A percentile compares a stretch with the other conserved stretches of the same genome.
These are phyloP conservation scores for Mormyrops attenuatus DNA, from an alignment of 2,797 vertebrate genomes.

Conservation along the genomic window DNA sequence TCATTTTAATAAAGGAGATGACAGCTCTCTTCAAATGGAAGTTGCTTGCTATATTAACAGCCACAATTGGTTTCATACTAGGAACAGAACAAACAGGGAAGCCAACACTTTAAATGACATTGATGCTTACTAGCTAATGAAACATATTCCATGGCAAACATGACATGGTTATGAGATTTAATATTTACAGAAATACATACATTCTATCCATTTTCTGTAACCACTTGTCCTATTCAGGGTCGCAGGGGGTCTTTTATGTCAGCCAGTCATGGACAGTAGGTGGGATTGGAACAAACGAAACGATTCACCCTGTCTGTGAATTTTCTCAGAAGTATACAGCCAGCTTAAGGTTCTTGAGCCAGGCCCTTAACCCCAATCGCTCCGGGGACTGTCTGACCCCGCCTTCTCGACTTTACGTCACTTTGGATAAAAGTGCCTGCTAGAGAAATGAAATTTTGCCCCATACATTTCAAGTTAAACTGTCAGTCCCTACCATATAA, in stretches of 20 bases:
- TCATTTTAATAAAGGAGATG: neutral
- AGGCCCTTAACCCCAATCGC: neutral
- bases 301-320: neutral
- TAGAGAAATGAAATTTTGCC: neutral
- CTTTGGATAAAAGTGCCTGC: neutral
- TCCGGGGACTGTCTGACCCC: neutral
- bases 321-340: neutral
- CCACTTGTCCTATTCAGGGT: neutral
- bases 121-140: neutral
- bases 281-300: neutral
- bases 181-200: neutral
- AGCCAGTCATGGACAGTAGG: neutral
- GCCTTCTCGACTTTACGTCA: neutral
- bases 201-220: neutral
- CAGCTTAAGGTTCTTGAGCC: neutral
- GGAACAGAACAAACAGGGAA: neutral
- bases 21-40: neutral
- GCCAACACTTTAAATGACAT: neutral
- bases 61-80: neutral
- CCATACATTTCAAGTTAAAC: neutral
- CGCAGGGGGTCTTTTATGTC: neutral
- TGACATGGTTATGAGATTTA: neutral
- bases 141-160: neutral
- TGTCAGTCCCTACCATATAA: neutral
- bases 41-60: neutral